A percentile compares a stretch with the other conserved stretches of the same genome.
phyloP scores from a whole-genome alignment of 2,888 invertebrate genomes.

The Tenthredo mesomela region DNA sequence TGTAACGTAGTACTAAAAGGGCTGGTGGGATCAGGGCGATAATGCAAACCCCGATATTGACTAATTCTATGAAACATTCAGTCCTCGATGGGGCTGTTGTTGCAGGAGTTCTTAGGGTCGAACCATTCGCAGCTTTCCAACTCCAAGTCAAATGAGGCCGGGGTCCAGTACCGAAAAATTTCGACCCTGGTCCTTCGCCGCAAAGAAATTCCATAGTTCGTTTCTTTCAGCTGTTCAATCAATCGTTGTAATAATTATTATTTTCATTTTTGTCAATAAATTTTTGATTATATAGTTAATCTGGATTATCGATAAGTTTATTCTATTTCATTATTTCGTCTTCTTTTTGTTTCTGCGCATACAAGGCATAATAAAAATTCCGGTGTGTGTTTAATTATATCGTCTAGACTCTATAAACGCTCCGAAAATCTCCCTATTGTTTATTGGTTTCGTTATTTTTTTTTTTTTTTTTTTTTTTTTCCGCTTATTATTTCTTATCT shows the following conservation, averaged over 20 bases:
- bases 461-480: no score
- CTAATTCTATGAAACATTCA: slow-evolving; percentile 21
- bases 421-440: neutral
- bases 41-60: slow-evolving; percentile 4
- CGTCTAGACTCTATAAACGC: neutral
- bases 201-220: slow-evolving; percentile 25
- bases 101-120: neutral
- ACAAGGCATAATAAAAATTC: neutral
- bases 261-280: neutral
- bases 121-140: slow-evolving; percentile 39
- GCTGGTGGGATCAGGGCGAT: slow-evolving; percentile 28
- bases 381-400: no score
- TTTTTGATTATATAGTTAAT: neutral
- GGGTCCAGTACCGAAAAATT: slow-evolving; percentile 23
- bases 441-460: no score
- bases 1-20: slow-evolving; percentile 14
- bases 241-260: neutral
- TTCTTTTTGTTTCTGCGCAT: neutral
- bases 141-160: slow-evolving; percentile 25
- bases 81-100: neutral
- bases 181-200: neutral
- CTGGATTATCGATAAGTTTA: neutral
- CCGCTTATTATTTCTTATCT: no score
- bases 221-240: neutral
- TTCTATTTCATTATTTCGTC: neutral